phyloP scores from a whole-genome alignment of 2,797 vertebrate genomes.

The Scyliorhinus canicula region DNA sequence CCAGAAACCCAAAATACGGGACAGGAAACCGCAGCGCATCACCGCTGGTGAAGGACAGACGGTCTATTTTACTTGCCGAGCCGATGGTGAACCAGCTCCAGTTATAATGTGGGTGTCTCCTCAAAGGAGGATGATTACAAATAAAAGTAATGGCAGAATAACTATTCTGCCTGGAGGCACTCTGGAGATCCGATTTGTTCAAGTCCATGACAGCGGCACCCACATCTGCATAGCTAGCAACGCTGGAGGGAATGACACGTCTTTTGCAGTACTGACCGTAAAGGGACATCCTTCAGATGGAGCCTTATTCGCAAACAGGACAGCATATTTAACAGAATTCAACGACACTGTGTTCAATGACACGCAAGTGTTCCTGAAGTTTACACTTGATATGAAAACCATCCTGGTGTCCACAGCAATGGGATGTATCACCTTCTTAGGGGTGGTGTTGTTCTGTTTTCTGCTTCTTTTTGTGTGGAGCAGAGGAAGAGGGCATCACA shows the following conservation, averaged over 20 bases:
- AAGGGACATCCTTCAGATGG: constrained; percentile 64
- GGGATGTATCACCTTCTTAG: constrained; percentile 96
- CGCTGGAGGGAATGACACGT: constrained; percentile 91
- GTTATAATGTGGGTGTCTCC: constrained; percentile 92
- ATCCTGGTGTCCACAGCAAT: constrained; percentile 96
- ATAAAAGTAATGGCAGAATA: constrained; percentile 69
- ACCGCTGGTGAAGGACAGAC: constrained; percentile 75
- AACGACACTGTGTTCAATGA: constrained; percentile 84
- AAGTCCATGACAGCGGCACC: constrained; percentile 84
- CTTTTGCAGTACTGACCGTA: constrained; percentile 85
- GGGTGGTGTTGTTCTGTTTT: constrained; percentile 97
- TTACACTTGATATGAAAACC: constrained; percentile 91
- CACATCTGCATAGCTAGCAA: constrained; percentile 98
- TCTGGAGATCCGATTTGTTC: constrained; percentile 78
- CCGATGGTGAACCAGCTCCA: constrained; percentile 83
- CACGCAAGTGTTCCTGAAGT: constrained; percentile 81
- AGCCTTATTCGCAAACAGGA: constrained; percentile 66
- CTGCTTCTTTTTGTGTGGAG: constrained; percentile 98
- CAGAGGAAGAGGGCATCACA: constrained; percentile 90
- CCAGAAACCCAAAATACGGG: constrained; percentile 87
- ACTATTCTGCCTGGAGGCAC: constrained; percentile 82
- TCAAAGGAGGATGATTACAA: constrained; percentile 78
- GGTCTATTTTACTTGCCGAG: constrained; percentile 81
- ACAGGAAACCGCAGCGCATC: constrained; percentile 83
- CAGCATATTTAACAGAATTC: constrained; percentile 71